These are phyloP conservation scores for Musca domestica DNA, from an alignment of 1,140 invertebrate genomes.

Conservation along the genomic window DNA sequence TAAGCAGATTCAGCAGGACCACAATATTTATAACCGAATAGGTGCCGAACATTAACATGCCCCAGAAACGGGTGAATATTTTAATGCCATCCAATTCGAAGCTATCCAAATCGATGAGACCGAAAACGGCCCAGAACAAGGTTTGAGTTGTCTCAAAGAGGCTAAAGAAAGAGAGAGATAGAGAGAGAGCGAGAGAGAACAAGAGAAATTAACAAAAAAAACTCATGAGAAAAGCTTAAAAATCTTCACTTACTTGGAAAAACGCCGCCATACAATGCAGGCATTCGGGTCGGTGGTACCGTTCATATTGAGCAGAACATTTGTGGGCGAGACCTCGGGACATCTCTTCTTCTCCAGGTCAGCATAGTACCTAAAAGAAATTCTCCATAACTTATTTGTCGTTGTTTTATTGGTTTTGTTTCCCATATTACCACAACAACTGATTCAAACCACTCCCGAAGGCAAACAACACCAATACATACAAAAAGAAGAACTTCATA, in stretches of 20 bases:
- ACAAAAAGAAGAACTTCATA: slow-evolving; percentile 95
- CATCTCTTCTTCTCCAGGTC: slow-evolving; percentile 87
- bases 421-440: slow-evolving; percentile 74
- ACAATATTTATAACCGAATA: slow-evolving; percentile 97
- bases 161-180: too few relatives aligned
- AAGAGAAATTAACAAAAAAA: neutral
- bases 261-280: slow-evolving; percentile 84
- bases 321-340: slow-evolving; percentile 55
- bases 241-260: slow-evolving; percentile 90
- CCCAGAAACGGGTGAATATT: slow-evolving; percentile 90
- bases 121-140: slow-evolving; percentile 96
- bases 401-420: neutral
- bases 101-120: slow-evolving; percentile 90
- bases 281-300: slow-evolving; percentile 73
- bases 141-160: slow-evolving; percentile 96
- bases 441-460: slow-evolving; percentile 62
- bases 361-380: slow-evolving; percentile 86
- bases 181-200: neutral
- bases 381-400: neutral
- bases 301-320: slow-evolving; percentile 54
- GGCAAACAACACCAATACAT: slow-evolving; percentile 93
- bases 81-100: slow-evolving; percentile 93
- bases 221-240: too few relatives aligned
- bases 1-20: slow-evolving; percentile 92
- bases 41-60: slow-evolving; percentile 95